Percentiles rank a stretch among this genome's conserved stretches.
Evolutionary conservation across 1,140 invertebrate species (phyloP).

Genomic region (Trypoxylus dichotomus): DNA sequence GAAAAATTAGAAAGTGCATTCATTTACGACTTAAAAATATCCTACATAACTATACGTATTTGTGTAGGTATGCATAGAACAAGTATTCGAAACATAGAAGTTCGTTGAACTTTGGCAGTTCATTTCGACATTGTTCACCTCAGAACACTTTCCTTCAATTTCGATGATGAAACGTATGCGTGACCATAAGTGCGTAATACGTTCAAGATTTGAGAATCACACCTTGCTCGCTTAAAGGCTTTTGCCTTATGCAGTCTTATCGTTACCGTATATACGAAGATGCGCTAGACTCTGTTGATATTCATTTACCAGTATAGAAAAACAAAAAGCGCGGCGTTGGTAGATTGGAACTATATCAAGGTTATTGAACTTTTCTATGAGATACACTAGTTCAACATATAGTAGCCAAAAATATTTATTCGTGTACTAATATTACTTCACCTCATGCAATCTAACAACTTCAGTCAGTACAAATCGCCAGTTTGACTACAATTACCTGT

Average conservation of each 20-base stretch:
- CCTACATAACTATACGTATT: background rate
- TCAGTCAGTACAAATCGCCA: background rate
- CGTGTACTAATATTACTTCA: background rate
- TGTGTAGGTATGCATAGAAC: background rate
- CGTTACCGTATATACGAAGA: background rate
- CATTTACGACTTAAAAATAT: background rate
- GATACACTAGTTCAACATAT: background rate
- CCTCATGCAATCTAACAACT: background rate
- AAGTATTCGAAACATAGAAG: background rate
- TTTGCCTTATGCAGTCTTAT: background rate
- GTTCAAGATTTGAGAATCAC: background rate
- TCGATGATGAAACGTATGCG: background rate
- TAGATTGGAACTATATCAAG: background rate
- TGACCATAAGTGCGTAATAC: background rate
- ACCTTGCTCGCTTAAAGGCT: background rate
- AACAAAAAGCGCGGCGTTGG: background rate
- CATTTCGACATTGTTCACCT: background rate
- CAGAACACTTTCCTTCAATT: constrained; percentile 2
- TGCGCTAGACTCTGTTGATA: background rate
- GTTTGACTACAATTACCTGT: constrained; percentile 3
- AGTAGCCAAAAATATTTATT: background rate
- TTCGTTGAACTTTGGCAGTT: constrained; percentile 6
- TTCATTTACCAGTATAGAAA: background rate
- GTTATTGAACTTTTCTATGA: background rate
- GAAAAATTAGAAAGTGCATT: constrained; percentile 3